Base-by-base conservation (phyloP, 2,113 vertebrate species). In the Lates calcarifer region DNA sequence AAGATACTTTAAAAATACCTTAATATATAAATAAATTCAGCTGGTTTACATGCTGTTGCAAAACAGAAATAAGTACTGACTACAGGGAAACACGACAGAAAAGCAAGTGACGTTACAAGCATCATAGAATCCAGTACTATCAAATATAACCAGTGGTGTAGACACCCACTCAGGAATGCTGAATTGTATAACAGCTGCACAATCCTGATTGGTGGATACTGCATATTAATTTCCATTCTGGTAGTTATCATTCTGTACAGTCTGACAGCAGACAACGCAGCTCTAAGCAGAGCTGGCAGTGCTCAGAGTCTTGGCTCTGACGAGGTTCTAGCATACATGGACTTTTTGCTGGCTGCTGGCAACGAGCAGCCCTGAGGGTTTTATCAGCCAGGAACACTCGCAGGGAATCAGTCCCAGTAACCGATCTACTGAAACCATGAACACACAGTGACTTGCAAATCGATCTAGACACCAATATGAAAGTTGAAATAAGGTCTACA, bases 361-460 rank as follows among this genome's bases (percentile, higher is more conserved):
- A 85, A 77, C 67, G 57, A 79, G 74, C 37, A 17, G 64, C 74
- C 64, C 74, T 39, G 15, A 47, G 69, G 85, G 83, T 61, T 90
- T 93, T 91, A 91, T 92, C 89, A 86, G 83, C 70, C 76, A 68
- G 49, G 26, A 83, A 90, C 88, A 90, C 81, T 82, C 51, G 3
- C 55, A 60, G 66, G 76, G 72, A 88, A 73, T 78, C 53, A 12
- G 69, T 79, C 58, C 67, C 82, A 76, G 60, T 74, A 70, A 73
- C 70, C 22, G 6, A 77, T 77, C 81, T 77, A 83, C 68, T 77
- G 57, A 87, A 79, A 77, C 49, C 64, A 67, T 69, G 68, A 72
- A 81, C 9, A 8, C 53, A 69, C 57, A 56, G 17, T 57, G 57
- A 80, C 63, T 68, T 75, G 71, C 24, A 82, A 82, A 90, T 84